A percentile compares a stretch with the other conserved stretches of the same genome.
phyloP scores from a whole-genome alignment of 2,113 vertebrate genomes.

The Platysternon megacephalum region DNA sequence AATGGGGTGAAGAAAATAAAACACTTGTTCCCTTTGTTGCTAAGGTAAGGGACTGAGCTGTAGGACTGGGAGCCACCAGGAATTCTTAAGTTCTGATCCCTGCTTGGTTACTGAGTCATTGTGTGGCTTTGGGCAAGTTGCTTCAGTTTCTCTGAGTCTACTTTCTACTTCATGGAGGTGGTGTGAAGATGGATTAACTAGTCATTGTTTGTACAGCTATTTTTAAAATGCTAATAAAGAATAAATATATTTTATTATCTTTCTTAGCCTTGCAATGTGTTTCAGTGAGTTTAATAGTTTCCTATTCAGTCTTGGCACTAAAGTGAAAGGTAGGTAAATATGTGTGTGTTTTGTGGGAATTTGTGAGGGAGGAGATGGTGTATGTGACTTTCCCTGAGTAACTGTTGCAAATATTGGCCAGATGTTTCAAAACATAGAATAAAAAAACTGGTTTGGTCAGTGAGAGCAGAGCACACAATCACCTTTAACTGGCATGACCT shows the following conservation, averaged over 20 bases:
- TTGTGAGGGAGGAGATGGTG: background rate
- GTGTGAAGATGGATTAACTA: background rate
- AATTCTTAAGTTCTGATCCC: background rate
- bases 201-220: background rate
- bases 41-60: background rate
- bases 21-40: background rate
- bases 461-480: background rate
- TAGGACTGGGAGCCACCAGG: background rate
- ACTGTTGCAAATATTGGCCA: background rate
- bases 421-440: background rate
- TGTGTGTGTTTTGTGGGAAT: background rate
- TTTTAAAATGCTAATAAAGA: slow-evolving; percentile 7
- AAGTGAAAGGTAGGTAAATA: background rate
- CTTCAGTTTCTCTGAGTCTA: background rate
- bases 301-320: background rate
- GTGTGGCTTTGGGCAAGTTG: background rate
- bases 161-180: background rate
- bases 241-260: background rate
- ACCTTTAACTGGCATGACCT: background rate
- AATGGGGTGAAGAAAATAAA: background rate
- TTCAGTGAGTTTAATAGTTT: background rate
- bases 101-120: background rate
- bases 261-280: background rate
- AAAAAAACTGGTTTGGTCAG: background rate
- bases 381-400: background rate